Evolutionary conservation across 2,888 invertebrate genomes (phyloP), one percentile per base, ranked within the genome.

Genomic region (Perithous albicinctus): DNA sequence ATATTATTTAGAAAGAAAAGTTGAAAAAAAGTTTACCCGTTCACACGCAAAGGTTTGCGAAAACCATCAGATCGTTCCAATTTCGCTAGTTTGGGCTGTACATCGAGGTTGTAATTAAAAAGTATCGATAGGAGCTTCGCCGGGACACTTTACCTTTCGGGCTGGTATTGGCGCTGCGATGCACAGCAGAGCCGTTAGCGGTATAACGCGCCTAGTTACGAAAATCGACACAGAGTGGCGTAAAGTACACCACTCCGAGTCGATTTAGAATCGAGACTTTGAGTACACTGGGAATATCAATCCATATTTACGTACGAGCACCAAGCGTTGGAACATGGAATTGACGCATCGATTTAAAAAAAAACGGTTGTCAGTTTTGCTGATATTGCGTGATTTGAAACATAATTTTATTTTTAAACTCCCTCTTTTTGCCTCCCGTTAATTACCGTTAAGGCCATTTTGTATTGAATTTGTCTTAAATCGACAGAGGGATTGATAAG

Each of bases 91-190:
- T 82, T 81, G 82, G 10, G 18, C 56, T 74, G 83, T 64, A 51
- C 23, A 69, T 41, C 61, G 69, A 20, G 15, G 23, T 82, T 70
- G 82, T 85, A 86, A 88, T 88, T 88, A 85, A 84, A 86, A 88
- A 87, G 84, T 88, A 88, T 88, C 78, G 86, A 83, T 35, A 15
- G 59, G 61, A 82, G 82, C 64, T 81, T 78, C 72, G 63, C 72
- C 51, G 18, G 32, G 8, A 48, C 12, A 59, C 35, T 15, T 8
- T 29, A 59, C 20, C 18, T 59, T 15, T 35, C 15, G 18, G 18
- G 15, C 8, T 32, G 23, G 35, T 35, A 18, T 32, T 32, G 15
- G 35, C 15, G 15, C 7, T 15, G 15, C 8, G 59, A 20, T 5
- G n/a, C n/a, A 43, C 15, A 0, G n/a, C 15, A 43, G 15, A 43